Evolutionary conservation across 64 coral and sea anemone genomes (phyloP), one percentile per base, ranked within the genome.

Genomic region (Dendronephthya gigantea): DNA sequence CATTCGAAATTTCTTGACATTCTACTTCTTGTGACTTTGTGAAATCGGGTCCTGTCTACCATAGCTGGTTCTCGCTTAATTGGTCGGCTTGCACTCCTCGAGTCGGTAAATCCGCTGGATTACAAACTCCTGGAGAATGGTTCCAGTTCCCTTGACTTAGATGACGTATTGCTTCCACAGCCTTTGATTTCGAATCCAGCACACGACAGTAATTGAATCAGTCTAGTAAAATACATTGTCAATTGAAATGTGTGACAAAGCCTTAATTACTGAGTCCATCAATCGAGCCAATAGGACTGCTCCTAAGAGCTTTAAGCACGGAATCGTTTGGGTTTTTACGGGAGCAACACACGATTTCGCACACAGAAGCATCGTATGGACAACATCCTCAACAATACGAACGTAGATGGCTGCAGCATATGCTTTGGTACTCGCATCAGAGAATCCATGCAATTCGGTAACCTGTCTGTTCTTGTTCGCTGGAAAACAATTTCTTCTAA

Each of bases 131-230:
- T 28, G 72, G 72, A 39, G 30, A 79, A 79, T 79, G 72, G 13
- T 39, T 79, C 72, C 72, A 79, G n/a, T 39, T 36, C 6, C 7
- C 55, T 79, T 29, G 19, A 35, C 37, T 36, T 29, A 29, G 19
- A 79, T 79, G 6, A 79, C 72, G 36, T 79, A 79, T 29, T 79
- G 72, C 30, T 79, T 79, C 72, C 72, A 79, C 9, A 33, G 32
- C 30, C 72, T 35, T 79, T 79, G 31, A 79, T 79, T 79, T 35
- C 32, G 72, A 79, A 79, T 79, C 37, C 72, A 79, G 22, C 72
- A 79, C 25, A 79, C 4, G 7, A 79, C 72, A 28, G 37, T 79
- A 39, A 39, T 79, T 12, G 72, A 79, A 33, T 79, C 72, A 79
- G 72, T 36, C 37, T 33, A 79, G 36, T 79, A 79, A 35, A 28